Evolutionary conservation across 2,113 vertebrate genomes (phyloP).

Genomic region (Athene noctua): DNA sequence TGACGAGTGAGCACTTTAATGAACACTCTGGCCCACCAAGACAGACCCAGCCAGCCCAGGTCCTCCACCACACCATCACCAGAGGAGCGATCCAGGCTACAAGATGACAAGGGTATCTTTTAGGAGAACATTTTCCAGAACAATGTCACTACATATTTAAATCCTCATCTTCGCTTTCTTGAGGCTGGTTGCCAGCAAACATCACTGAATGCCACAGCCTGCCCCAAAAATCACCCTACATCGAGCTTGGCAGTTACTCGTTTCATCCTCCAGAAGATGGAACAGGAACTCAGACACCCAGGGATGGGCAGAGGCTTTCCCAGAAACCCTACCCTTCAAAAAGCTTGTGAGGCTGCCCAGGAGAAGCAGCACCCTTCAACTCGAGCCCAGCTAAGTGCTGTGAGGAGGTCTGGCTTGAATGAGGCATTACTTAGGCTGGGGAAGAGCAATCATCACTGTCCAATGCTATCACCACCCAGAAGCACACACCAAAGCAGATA

Average conservation of each 20-base stretch:
- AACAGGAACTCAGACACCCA: background rate
- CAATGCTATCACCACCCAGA: background rate
- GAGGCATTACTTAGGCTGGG: background rate
- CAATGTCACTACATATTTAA: background rate
- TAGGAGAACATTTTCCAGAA: background rate
- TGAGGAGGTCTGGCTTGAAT: background rate
- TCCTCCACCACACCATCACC: background rate
- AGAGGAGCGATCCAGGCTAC: background rate
- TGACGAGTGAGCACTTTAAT: background rate
- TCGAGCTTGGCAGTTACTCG: background rate
- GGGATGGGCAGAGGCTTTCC: background rate
- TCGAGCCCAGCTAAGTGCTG: background rate
- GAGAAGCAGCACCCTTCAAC: background rate
- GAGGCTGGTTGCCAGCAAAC: background rate
- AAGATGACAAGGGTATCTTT: background rate
- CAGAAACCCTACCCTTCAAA: background rate
- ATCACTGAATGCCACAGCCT: background rate
- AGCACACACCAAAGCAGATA: background rate
- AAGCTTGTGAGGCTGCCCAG: background rate
- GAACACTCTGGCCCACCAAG: background rate
- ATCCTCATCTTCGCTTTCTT: background rate
- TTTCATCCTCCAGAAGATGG: background rate
- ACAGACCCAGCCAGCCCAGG: background rate
- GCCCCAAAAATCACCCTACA: background rate
- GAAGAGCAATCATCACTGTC: background rate